Conservation (phyloP, 2,113 vertebrate genomes). For the Datnioides undecimradiatus region DNA sequence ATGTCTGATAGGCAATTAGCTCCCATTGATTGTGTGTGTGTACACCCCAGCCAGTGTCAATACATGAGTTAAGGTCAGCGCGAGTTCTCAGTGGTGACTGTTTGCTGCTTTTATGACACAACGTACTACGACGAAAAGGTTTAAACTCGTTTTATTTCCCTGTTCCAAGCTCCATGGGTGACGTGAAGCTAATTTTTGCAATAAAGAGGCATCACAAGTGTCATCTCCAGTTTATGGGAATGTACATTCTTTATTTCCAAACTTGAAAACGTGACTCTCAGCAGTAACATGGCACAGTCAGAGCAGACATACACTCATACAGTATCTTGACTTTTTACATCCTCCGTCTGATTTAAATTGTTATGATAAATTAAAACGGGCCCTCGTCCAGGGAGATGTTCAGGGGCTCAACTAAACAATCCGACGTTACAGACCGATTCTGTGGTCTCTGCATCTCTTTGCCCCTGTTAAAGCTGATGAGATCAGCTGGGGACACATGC, state of each 20-base stretch:
- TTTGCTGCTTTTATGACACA: constrained; percentile 16
- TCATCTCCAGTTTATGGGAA: constrained; percentile 49
- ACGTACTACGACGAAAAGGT: background rate
- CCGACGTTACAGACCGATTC: background rate
- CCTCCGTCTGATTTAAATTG: constrained; percentile 17
- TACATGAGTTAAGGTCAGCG: background rate
- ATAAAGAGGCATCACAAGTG: constrained; percentile 24
- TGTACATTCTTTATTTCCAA: constrained; percentile 83
- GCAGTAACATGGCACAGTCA: constrained; percentile 69
- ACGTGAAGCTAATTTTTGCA: background rate
- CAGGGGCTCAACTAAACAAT: constrained; percentile 13
- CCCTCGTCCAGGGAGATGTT: constrained; percentile 13
- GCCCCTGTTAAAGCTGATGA: background rate
- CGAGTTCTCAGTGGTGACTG: background rate
- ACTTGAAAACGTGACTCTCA: constrained; percentile 62
- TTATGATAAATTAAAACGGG: constrained; percentile 29
- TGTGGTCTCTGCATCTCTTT: background rate
- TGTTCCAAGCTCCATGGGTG: no score
- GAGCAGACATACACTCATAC: constrained; percentile 33
- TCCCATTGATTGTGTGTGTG: constrained; percentile 15
- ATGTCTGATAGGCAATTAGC: constrained; percentile 30
- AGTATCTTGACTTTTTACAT: constrained; percentile 27
- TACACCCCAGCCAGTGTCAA: background rate
- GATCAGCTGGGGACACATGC: constrained; percentile 29
- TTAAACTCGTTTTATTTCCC: background rate